A percentile compares a stretch with the other conserved stretches of the same genome.
Conservation (phyloP, 1,140 invertebrate genomes). For the Drosophila carrolli region DNA sequence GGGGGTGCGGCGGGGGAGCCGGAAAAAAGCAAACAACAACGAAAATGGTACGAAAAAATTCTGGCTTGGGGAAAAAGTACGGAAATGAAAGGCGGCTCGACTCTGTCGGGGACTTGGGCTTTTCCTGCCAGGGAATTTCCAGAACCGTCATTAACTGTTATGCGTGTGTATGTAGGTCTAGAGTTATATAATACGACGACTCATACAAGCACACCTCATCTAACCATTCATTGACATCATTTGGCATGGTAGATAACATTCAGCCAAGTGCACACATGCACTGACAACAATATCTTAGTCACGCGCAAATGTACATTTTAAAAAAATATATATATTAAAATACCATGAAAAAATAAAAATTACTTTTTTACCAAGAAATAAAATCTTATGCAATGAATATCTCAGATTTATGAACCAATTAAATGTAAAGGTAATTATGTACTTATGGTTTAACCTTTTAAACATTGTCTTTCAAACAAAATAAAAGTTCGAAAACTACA, state of each 20-base stretch:
- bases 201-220: slow-evolving; percentile 70
- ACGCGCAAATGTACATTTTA: too few species aligned
- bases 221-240: slow-evolving; percentile 79
- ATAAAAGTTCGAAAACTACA: too few species aligned
- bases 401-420: too few species aligned
- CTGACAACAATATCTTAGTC: background rate
- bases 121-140: slow-evolving; percentile 51
- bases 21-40: slow-evolving; percentile 52
- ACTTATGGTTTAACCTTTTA: too few species aligned
- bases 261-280: slow-evolving; percentile 65
- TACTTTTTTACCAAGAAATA: background rate
- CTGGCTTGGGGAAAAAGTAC: slow-evolving; percentile 37
- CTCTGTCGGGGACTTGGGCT: slow-evolving; percentile 42
- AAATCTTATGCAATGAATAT: too few species aligned
- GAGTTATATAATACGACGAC: slow-evolving; percentile 38
- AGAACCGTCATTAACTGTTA: slow-evolving; percentile 70
- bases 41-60: slow-evolving; percentile 30
- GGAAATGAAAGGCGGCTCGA: slow-evolving; percentile 30
- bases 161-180: slow-evolving; percentile 1
- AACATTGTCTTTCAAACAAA: too few species aligned
- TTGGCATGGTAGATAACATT: slow-evolving; percentile 78
- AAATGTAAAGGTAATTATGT: too few species aligned
- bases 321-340: background rate
- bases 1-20: background rate
- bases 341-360: background rate